A percentile compares a stretch with the other conserved stretches of the same genome.
phyloP scores from a whole-genome alignment of 2,113 vertebrate species.

The Shinisaurus crocodilurus region DNA sequence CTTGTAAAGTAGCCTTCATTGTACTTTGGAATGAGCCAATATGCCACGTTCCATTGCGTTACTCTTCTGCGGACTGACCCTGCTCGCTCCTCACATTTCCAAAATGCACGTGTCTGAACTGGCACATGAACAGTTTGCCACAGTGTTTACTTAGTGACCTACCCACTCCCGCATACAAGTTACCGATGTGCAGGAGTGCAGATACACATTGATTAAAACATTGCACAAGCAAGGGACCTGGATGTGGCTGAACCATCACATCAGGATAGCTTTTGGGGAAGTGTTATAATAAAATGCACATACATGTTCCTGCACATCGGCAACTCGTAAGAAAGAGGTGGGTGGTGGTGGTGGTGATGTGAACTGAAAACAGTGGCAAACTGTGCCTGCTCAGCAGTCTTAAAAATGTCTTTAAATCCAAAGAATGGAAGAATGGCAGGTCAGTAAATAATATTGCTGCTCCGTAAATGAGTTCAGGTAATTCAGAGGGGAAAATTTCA shows the following conservation, averaged over 20 bases:
- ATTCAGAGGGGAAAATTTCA: neutral
- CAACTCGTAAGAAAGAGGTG: neutral
- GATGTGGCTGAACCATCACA: neutral
- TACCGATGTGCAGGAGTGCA: neutral
- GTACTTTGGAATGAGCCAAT: neutral
- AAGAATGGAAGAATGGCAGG: neutral
- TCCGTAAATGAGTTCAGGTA: neutral
- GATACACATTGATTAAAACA: neutral
- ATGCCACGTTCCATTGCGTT: neutral
- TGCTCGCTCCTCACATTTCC: neutral
- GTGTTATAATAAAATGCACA: neutral
- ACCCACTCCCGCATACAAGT: neutral
- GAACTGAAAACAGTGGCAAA: neutral
- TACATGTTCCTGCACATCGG: neutral
- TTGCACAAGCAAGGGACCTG: neutral
- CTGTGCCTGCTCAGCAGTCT: neutral
- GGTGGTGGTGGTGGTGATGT: too few species aligned
- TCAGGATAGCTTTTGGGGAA: neutral
- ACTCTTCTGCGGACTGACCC: neutral
- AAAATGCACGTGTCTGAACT: neutral
- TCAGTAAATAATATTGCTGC: too few species aligned
- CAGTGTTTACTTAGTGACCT: neutral
- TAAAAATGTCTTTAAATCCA: neutral
- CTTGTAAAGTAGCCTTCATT: neutral
- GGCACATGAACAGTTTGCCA: neutral